phyloP scores from a whole-genome alignment of 2,888 invertebrate species.

The Cyclophora albipunctata region DNA sequence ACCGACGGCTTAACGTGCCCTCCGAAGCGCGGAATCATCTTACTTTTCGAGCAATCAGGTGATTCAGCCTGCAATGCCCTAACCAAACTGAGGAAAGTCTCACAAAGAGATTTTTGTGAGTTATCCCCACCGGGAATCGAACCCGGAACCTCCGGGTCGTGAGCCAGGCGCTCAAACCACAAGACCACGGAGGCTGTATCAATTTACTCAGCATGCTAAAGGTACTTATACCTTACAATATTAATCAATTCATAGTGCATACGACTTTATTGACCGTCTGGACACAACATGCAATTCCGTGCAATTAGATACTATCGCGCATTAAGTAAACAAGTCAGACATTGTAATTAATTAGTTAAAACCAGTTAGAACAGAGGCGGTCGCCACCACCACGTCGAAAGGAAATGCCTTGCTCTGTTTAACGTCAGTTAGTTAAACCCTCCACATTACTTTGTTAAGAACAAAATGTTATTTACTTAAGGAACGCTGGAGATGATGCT shows the following conservation, averaged over 20 bases:
- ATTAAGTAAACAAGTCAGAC: constrained; percentile 15
- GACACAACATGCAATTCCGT: constrained; percentile 14
- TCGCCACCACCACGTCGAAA: not conserved
- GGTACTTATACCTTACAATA: not conserved
- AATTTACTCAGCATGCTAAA: too few relatives aligned
- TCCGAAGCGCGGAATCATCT: too few relatives aligned
- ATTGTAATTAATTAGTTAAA: constrained; percentile 12
- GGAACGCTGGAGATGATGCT: not conserved
- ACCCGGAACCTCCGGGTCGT: too few relatives aligned
- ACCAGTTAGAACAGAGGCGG: constrained; percentile 5
- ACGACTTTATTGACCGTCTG: constrained; percentile 14
- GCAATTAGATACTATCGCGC: constrained; percentile 18
- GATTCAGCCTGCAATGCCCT: too few relatives aligned
- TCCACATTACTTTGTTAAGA: constrained; percentile 8
- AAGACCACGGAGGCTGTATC: too few relatives aligned
- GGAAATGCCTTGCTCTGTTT: constrained; percentile 10
- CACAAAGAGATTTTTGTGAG: too few relatives aligned
- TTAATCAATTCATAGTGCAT: not conserved
- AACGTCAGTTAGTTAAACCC: constrained; percentile 14
- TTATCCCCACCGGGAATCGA: too few relatives aligned
- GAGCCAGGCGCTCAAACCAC: too few relatives aligned
- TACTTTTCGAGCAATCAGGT: too few relatives aligned
- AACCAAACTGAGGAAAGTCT: too few relatives aligned
- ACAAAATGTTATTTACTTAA: constrained; percentile 10
- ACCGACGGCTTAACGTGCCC: too few relatives aligned